These are phyloP conservation scores for Melanotaenia parkinsoni DNA, from an alignment of 2,797 vertebrate genomes.

Conservation along the genomic window DNA sequence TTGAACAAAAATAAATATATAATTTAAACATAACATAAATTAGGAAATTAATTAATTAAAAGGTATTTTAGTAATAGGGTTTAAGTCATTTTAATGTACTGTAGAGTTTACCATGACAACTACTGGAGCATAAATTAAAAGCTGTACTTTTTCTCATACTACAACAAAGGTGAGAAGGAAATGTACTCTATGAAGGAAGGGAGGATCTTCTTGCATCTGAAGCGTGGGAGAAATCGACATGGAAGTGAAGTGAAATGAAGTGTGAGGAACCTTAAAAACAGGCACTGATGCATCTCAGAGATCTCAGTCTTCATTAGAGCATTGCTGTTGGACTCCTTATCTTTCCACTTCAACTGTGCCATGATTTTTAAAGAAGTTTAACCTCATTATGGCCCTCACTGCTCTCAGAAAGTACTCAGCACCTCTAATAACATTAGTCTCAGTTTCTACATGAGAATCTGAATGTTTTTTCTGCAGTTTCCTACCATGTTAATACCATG, in stretches of 20 bases:
- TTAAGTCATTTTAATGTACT: no score
- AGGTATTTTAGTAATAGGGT: no score
- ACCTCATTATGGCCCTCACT: conserved; percentile 31
- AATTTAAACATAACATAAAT: no score
- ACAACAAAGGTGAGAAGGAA: conserved; percentile 36
- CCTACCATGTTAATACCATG: background rate
- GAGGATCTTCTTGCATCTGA: conserved; percentile 21
- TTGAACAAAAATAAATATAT: no score
- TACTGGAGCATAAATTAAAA: conserved; percentile 1
- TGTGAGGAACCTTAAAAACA: conserved; percentile 55
- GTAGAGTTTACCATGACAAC: no score
- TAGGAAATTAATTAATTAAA: no score
- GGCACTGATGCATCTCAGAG: conserved; percentile 41
- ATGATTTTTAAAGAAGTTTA: conserved; percentile 40
- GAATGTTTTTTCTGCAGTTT: background rate
- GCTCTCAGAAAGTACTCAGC: conserved; percentile 13
- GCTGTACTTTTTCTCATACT: conserved; percentile 7
- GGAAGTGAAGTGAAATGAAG: conserved; percentile 44
- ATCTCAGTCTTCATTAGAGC: conserved; percentile 29
- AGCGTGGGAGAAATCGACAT: conserved; percentile 31
- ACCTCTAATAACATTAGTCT: conserved; percentile 16
- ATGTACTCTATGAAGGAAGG: conserved; percentile 7
- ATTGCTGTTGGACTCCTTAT: conserved; percentile 42
- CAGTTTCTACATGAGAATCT: conserved; percentile 12
- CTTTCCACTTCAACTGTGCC: conserved; percentile 30